These are phyloP conservation scores for Antedon bifida DNA, from an alignment of 35 echinoderm and acorn worm genomes.

Conservation along the genomic window DNA sequence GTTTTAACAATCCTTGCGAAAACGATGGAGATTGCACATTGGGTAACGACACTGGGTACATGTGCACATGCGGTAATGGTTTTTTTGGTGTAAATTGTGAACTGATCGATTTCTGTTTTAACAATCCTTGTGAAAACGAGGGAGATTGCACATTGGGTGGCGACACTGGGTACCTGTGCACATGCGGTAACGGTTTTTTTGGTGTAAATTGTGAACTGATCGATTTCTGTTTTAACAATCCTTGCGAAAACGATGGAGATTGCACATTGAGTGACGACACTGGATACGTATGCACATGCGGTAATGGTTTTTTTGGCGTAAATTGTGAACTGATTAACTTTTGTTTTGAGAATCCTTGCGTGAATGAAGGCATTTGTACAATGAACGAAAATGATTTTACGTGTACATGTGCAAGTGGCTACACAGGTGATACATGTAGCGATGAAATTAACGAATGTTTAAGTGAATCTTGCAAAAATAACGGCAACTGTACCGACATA, in stretches of 20 bases:
- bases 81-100: neutral
- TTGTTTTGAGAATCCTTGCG: neutral
- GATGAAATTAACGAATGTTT: neutral
- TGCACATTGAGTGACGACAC: neutral
- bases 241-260: neutral
- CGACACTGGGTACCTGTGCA: neutral
- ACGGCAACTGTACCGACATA: neutral
- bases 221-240: neutral
- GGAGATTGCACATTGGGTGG: neutral
- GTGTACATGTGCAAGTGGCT: neutral
- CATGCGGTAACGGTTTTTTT: neutral
- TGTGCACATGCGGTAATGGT: neutral
- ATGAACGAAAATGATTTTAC: neutral
- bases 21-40: neutral
- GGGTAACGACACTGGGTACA: neutral
- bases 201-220: neutral
- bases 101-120: neutral
- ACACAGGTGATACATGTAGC: neutral
- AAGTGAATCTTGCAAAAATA: neutral
- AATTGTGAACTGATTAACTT: neutral
- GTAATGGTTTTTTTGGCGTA: neutral
- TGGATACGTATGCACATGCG: neutral
- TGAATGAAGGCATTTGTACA: neutral
- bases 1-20: neutral
- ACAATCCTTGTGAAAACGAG: neutral